A percentile compares a stretch with the other conserved stretches of the same genome.
These are phyloP conservation scores for Rhinophrynus dorsalis DNA, from an alignment of 2,797 vertebrate species.

Conservation along the genomic window DNA sequence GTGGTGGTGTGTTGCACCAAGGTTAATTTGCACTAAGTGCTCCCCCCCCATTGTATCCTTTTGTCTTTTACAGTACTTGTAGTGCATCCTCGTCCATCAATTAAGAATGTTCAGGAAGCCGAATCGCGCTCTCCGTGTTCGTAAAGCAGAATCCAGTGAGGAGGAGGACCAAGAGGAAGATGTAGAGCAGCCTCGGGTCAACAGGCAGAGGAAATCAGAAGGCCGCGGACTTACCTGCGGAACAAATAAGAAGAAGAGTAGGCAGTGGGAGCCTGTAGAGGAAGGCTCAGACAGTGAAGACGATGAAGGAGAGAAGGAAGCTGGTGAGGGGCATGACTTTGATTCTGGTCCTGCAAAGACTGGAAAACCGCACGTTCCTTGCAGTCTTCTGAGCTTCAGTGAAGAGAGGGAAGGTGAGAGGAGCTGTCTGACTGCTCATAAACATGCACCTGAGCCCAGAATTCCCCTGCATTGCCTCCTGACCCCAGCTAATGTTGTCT, in stretches of 20 bases:
- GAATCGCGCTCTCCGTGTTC: slow-evolving; percentile 71
- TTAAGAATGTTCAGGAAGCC: slow-evolving; percentile 72
- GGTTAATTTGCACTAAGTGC: neutral
- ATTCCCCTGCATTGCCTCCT: too few relatives aligned
- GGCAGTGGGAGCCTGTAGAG: too few relatives aligned
- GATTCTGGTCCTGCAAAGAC: neutral
- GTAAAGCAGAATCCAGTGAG: slow-evolving; percentile 70
- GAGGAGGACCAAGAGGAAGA: slow-evolving; percentile 58
- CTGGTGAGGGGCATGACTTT: neutral
- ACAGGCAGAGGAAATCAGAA: neutral
- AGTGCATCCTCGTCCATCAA: neutral
- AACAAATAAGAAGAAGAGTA: neutral
- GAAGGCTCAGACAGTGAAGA: neutral
- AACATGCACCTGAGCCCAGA: too few relatives aligned
- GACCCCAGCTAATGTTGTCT: too few relatives aligned
- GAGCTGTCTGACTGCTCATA: neutral
- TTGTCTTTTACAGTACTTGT: too few relatives aligned
- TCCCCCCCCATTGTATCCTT: too few relatives aligned
- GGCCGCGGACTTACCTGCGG: slow-evolving; percentile 12
- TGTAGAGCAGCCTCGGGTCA: slow-evolving; percentile 34
- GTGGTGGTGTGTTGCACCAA: neutral
- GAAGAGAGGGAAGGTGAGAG: slow-evolving; percentile 28
- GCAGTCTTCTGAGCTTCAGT: slow-evolving; percentile 23
- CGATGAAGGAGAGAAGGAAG: rapidly evolving
- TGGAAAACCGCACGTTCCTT: neutral